Evolutionary conservation across 2,113 vertebrate species (phyloP).

Genomic region (Phalacrocorax brasilianus): DNA sequence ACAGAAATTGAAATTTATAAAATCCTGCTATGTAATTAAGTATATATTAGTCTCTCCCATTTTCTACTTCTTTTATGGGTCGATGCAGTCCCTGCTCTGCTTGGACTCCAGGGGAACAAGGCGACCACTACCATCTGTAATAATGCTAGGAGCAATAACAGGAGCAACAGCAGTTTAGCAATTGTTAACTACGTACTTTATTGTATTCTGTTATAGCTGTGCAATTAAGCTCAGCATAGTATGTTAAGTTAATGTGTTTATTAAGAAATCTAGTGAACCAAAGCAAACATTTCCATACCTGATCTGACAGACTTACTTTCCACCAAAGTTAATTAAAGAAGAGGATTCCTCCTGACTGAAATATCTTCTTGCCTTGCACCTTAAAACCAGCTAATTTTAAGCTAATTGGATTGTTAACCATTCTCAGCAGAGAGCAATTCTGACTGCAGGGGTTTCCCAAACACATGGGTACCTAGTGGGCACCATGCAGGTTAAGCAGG

Average conservation of each 20-base stretch:
- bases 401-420: not conserved
- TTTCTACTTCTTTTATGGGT: not conserved
- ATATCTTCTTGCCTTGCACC: not conserved
- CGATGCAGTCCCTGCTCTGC: not conserved
- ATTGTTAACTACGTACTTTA: slow-evolving; percentile 33
- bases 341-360: slow-evolving; percentile 24
- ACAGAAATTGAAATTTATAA: slow-evolving; percentile 11
- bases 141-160: not conserved
- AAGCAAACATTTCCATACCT: slow-evolving; percentile 1
- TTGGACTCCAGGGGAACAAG: not conserved
- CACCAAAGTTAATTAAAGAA: slow-evolving; percentile 38
- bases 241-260: slow-evolving; percentile 14
- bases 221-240: slow-evolving; percentile 33
- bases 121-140: not conserved
- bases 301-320: slow-evolving; percentile 15
- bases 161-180: not conserved
- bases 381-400: not conserved
- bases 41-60: not conserved
- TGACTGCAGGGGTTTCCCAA: not conserved
- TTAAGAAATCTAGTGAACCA: slow-evolving; percentile 39
- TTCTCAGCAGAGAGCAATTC: not conserved
- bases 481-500: not conserved
- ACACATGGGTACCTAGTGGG: accelerated
- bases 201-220: slow-evolving; percentile 33
- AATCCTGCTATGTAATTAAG: not conserved